These are phyloP conservation scores for Enteromius radiatus DNA, from an alignment of 2,797 vertebrate species.

Conservation along the genomic window DNA sequence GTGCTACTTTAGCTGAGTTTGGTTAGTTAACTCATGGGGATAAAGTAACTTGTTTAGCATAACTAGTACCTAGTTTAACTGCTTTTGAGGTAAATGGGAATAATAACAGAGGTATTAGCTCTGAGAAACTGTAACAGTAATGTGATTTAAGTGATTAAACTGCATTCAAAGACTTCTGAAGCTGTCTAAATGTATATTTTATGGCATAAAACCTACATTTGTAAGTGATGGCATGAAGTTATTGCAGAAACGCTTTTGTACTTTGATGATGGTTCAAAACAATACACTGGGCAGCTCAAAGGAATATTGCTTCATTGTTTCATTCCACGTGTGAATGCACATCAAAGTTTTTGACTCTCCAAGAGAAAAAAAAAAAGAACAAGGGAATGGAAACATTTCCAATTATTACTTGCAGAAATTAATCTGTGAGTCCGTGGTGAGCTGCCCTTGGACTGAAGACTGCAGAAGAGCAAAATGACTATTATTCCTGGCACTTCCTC, in stretches of 20 bases:
- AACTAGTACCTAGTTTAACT: background rate
- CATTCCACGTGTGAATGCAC: constrained; percentile 35
- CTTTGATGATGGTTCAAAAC: constrained; percentile 11
- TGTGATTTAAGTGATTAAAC: background rate
- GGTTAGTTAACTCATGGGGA: background rate
- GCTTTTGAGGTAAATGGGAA: background rate
- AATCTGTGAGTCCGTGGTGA: constrained; percentile 44
- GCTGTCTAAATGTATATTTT: background rate
- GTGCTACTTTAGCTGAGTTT: background rate
- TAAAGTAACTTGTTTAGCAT: background rate
- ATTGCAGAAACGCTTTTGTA: constrained; percentile 22
- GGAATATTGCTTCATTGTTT: constrained; percentile 27
- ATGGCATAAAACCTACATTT: background rate
- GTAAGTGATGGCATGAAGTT: background rate
- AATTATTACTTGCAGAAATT: constrained; percentile 70
- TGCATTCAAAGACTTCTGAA: background rate
- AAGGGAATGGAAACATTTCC: constrained; percentile 66
- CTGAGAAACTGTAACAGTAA: background rate
- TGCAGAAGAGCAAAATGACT: constrained; percentile 39
- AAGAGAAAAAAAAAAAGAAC: constrained; percentile 16
- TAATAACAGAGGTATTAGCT: background rate
- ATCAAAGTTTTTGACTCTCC: constrained; percentile 38
- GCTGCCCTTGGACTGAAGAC: constrained; percentile 30
- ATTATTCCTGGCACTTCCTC: constrained; percentile 59
- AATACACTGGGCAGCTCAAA: background rate